Base-by-base conservation (phyloP, 2,113 vertebrate species). In the Enhydra lutris region DNA sequence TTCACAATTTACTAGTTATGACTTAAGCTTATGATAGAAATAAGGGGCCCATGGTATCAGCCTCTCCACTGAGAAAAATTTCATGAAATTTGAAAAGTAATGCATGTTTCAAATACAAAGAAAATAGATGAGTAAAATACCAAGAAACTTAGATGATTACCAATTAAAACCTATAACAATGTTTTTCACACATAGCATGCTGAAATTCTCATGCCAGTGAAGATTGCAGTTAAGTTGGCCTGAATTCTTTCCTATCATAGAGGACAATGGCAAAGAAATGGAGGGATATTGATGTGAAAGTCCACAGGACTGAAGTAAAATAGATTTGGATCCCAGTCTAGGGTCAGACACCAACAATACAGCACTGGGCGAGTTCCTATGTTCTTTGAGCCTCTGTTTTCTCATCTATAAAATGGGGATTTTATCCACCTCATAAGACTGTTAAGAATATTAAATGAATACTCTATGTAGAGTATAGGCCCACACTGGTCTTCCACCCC, bases 21-120 rank as follows among this genome's bases (percentile, higher is more conserved):
- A 97, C 97, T 98, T 98, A 97, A 97, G 61, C 29, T 89, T 88
- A 85, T 97, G 55, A 57, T 52, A 95, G 59, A 98, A 97, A 96
- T 52, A 57, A 42, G 39, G 34, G 81, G 47, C 42, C 61, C 78
- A 89, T 23, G 86, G 9, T 52, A 86, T 69, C 55, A 76, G 85
- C 86, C 92, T 95, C 97, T 94, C 92, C 71, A 94, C 79, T 80
- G 94, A 96, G 90, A 55, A 97, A 98, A 94, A 94, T 36, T 88
- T 94, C 81, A 26, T 69, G 57, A 97, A 84, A 96, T 92, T 55
- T 96, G 31, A 90, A 93, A 76, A 95, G n/a, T 42, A 80, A 67
- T 55, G 36, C 81, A 34, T 36, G 20, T 93, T 82, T 89, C 45
- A 73, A 2, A 89, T 20, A 55, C 39, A 82, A 93, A 81, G 36